Percentiles rank a stretch among this genome's conserved stretches.
phyloP scores from a whole-genome alignment of 2,888 invertebrate genomes.

The Nyleta sp. region DNA sequence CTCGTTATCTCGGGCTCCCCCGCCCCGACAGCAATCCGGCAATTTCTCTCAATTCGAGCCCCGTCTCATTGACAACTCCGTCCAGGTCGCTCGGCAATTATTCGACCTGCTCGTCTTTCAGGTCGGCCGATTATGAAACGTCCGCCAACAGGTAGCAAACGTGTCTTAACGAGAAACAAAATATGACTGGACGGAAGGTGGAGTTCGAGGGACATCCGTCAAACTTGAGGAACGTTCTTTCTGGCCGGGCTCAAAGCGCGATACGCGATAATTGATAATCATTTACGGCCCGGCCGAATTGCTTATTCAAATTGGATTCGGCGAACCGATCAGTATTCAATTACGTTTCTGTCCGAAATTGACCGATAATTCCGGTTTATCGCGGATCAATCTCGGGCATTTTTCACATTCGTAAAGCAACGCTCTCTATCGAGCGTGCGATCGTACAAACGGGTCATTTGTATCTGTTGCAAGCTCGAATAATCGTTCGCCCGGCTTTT shows the following conservation, averaged over 20 bases:
- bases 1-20: conserved; percentile 12
- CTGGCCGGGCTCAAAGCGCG: background rate
- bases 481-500: conserved; percentile 10
- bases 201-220: conserved; percentile 32
- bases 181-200: conserved; percentile 31
- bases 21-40: background rate
- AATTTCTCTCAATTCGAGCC: conserved; percentile 15
- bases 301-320: conserved; percentile 25
- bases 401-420: conserved; percentile 27
- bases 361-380: conserved; percentile 11
- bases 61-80: conserved; percentile 29
- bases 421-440: conserved; percentile 9
- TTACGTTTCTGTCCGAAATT: conserved; percentile 15
- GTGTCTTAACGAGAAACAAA: conserved; percentile 37
- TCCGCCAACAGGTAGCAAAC: conserved; percentile 36
- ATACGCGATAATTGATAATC: conserved; percentile 30
- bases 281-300: background rate
- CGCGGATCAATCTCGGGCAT: conserved; percentile 27
- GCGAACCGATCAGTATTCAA: conserved; percentile 29
- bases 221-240: conserved; percentile 29
- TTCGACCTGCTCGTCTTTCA: conserved; percentile 34
- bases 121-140: conserved; percentile 25
- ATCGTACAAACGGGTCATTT: conserved; percentile 33
- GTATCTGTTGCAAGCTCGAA: conserved; percentile 29
- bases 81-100: conserved; percentile 20